Evolutionary conservation across 1,140 invertebrate species (phyloP).

Genomic region (Bombus terrestris): DNA sequence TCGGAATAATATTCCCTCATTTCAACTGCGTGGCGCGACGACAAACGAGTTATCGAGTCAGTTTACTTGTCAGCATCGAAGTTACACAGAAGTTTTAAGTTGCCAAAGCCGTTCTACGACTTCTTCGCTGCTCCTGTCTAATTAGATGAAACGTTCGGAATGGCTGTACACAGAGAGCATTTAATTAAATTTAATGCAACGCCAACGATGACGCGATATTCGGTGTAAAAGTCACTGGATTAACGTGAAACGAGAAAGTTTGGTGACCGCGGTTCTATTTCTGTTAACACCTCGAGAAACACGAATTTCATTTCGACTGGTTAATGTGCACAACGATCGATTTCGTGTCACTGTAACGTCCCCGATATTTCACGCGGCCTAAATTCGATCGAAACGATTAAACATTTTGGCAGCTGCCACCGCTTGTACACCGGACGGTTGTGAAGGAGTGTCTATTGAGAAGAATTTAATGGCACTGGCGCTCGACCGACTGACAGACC

Average conservation of each 20-base stretch:
- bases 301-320: background rate
- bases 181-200: slow-evolving; percentile 52
- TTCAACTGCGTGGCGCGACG: background rate
- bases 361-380: background rate
- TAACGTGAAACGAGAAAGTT: background rate
- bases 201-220: background rate
- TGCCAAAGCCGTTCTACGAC: slow-evolving; percentile 20
- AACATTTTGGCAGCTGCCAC: slow-evolving; percentile 51
- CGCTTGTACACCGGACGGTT: background rate
- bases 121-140: slow-evolving; percentile 40
- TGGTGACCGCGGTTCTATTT: background rate
- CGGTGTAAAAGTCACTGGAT: background rate
- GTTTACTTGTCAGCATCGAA: slow-evolving; percentile 15
- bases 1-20: slow-evolving; percentile 35
- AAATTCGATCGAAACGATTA: slow-evolving; percentile 51
- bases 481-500: background rate
- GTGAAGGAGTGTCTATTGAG: slow-evolving; percentile 13
- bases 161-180: slow-evolving; percentile 1
- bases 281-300: background rate
- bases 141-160: slow-evolving; percentile 47
- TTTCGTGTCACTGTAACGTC: background rate
- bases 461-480: slow-evolving; percentile 53
- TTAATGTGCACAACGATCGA: background rate
- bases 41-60: slow-evolving; percentile 57
- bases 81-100: slow-evolving; percentile 48